phyloP scores from a whole-genome alignment of 2,888 invertebrate species.

The Drosophila maculinotata region DNA sequence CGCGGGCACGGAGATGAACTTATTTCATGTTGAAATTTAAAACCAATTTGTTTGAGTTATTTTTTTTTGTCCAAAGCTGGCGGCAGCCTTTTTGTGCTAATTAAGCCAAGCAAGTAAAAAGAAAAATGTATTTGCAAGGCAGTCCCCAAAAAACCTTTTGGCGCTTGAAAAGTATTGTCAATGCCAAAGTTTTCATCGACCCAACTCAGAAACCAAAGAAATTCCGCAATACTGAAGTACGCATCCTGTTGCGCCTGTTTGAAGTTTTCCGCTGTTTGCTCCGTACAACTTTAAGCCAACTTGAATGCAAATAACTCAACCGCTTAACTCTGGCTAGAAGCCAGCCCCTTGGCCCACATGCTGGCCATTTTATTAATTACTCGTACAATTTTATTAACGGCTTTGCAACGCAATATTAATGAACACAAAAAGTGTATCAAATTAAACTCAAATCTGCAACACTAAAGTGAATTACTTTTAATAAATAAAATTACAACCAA shows the following conservation, averaged over 20 bases:
- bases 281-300: slow-evolving; percentile 29
- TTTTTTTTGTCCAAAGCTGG: slow-evolving; percentile 24
- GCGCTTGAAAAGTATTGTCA: slow-evolving; percentile 30
- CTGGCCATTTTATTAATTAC: slow-evolving; percentile 61
- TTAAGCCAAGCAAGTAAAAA: slow-evolving; percentile 49
- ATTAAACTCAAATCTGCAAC: slow-evolving; percentile 4
- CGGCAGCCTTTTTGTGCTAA: slow-evolving; percentile 63
- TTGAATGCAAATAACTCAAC: slow-evolving; percentile 64
- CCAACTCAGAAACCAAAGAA: slow-evolving; percentile 31
- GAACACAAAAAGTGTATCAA: slow-evolving; percentile 9
- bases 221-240: slow-evolving; percentile 32
- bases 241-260: slow-evolving; percentile 58
- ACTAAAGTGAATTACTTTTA: slow-evolving; percentile 6
- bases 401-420: slow-evolving; percentile 36
- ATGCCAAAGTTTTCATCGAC: slow-evolving; percentile 51
- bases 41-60: slow-evolving; percentile 60
- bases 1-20: slow-evolving; percentile 12
- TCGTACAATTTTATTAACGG: slow-evolving; percentile 52
- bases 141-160: slow-evolving; percentile 27
- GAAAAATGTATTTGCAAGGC: slow-evolving; percentile 23
- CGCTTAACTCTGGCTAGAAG: slow-evolving; percentile 39
- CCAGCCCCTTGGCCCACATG: slow-evolving; percentile 9
- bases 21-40: slow-evolving; percentile 65
- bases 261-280: slow-evolving; percentile 56
- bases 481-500: slow-evolving; percentile 3